Conservation (phyloP, 2,797 vertebrate genomes). For the Epinephelus awoara region DNA sequence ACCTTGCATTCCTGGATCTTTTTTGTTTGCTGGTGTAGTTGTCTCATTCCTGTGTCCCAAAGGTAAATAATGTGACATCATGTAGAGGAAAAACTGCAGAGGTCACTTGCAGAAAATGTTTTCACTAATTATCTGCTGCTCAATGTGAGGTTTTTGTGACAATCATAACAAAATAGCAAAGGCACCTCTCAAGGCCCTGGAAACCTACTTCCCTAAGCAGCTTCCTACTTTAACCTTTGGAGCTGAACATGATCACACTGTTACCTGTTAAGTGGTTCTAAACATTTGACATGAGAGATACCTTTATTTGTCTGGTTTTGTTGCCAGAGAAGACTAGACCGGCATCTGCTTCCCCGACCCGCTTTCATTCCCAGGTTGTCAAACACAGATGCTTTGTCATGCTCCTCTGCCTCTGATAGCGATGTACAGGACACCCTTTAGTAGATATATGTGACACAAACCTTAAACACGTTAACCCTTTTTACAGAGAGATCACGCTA, state of each 20-base stretch:
- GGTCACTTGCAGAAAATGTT: background rate
- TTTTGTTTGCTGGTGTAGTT: conserved; percentile 26
- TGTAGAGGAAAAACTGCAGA: background rate
- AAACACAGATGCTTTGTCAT: too few species aligned
- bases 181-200: background rate
- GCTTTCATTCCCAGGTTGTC: too few species aligned
- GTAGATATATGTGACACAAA: too few species aligned
- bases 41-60: background rate
- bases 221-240: background rate
- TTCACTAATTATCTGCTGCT: background rate
- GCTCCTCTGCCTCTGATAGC: too few species aligned
- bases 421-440: too few species aligned
- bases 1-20: conserved; percentile 18
- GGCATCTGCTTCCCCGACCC: too few species aligned
- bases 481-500: too few species aligned
- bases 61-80: conserved; percentile 1
- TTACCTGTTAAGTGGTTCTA: background rate
- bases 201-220: background rate
- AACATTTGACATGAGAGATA: background rate
- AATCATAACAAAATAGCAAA: background rate
- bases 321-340: background rate
- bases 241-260: background rate
- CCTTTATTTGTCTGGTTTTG: background rate
- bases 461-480: too few species aligned
- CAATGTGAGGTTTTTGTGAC: background rate